Base-by-base conservation (phyloP, 2,113 vertebrate species). In the Sphaerodactylus townsendi region DNA sequence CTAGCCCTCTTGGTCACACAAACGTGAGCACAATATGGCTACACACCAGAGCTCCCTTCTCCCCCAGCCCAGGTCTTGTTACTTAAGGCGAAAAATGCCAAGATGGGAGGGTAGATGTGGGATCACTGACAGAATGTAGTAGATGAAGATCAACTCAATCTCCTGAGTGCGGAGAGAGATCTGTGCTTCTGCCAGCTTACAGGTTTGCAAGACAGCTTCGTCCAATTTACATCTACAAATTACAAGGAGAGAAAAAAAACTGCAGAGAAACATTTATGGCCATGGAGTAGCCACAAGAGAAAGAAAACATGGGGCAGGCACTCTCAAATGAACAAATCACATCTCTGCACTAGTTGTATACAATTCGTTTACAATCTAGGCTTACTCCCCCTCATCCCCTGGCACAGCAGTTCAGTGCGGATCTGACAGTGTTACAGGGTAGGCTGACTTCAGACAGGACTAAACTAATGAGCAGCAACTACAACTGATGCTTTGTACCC, bases 1-100 rank as follows among this genome's bases (percentile, higher is more conserved):
- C 88, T 84, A 2, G 25, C 64, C 77, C 77, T 90, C 75, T 44
- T 33, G 48, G 91, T 91, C 88, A 87, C 81, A 84, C 25, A 5
- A 5, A 35, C 5, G 9, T 8, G 19, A 10, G n/a, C 6, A n/a
- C 74, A 69, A 35, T 28, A 75, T 11, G 14, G 46, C 14, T n/a
- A 30, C 30, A 75, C 68, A 70, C 35, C 35, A 70, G 23, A 28
- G 23, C 70, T 44, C 41, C 25, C 68, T 39, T 3, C 68, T 5
- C 39, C 17, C 6, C 10, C 44, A 2, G 44, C 1, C 3, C 5
- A 13, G 48, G 30, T 44, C 46, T 39, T 68, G 14, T 50, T 71
- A 0, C 0, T 81, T 53, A 30, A 41, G 35, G 15, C 66, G 3
- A 50, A 0, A 0, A 62, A 33, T 0, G 0, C 68, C 78, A 80